Evolutionary conservation across 2,797 vertebrate species (phyloP), one percentile per base, ranked within the genome.

Genomic region (Neostethus bicornis): DNA sequence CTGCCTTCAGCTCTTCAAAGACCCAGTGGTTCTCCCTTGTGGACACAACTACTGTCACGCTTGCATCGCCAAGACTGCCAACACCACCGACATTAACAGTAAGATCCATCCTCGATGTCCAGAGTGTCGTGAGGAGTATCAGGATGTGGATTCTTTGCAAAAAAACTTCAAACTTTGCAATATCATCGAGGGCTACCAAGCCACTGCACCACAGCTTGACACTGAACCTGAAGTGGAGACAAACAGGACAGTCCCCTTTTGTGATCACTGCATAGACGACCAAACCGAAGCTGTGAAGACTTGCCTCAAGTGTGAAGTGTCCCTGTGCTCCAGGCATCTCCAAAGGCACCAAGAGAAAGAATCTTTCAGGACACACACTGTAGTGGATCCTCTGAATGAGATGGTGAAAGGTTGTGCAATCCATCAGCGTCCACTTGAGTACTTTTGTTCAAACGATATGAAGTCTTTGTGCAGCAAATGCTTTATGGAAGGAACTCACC

Each of bases 311-410:
- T 94, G 93, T 1, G 73, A 93, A 3, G 87, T 60, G 0, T 87
- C 90, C 0, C 41, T 94, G 66, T 94, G 93, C 59, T 67, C 71
- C 49, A 75, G 87, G 11, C 93, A 94, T 41, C 78, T 94, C 13
- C 75, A 73, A 49, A 86, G 44, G 7, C 92, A 94, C 72, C 68
- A 80, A 0, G 61, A 89, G 53, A 91, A 65, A 63, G 73, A 61
- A 21, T 56, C 66, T 0, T 90, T 90, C 56, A 73, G 23, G 63
- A 1, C 5, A 0, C 93, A 93, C 10, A 0, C 67, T 0, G 1
- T 93, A 56, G 80, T 90, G 51, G 87, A 90, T 2, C 67, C 87
- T 21, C 51, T 32, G 0, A 4, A 16, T 0, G 29, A 11, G 9
- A n/a, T 2, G 0, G 51, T 48, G 25, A 82, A 68, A 54, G 65